Base-by-base conservation (phyloP, 64 coral and sea anemone genomes). In the Cladopsammia gracilis region DNA sequence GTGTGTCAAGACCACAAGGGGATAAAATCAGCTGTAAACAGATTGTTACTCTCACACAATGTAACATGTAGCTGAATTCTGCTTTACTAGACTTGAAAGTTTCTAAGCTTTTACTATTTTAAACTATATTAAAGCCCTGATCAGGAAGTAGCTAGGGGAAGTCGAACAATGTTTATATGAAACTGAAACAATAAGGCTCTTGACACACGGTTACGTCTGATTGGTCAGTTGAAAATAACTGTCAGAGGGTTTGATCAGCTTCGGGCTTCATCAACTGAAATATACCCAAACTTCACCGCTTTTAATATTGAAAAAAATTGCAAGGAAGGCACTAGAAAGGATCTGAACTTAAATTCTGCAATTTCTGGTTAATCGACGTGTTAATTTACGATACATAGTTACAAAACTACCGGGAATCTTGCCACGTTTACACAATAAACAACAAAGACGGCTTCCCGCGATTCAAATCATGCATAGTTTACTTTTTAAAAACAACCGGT, bases 381-480 rank as follows among this genome's bases (percentile, higher is more conserved):
- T 7, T 84, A 22, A 84, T 84, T 84, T 65, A 6, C 59, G 16
- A 64, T 82, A 58, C 78, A 64, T 82, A n/a, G 46, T 59, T 43
- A 25, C 53, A 62, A 61, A 49, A 50, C 45, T 66, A 66, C 79
- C 44, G 43, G 44, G 62, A 24, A 84, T n/a, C 16, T 50, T 66
- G 80, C 80, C 80, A 84, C 80, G 80, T 84, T 50, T 80, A 62
- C 77, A 84, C 62, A 15, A 23, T 49, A 66, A 67, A 49, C 25
- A 75, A 82, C 15, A 82, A 67, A 18, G 11, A 25, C 3, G 62
- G 19, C 24, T 7, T 44, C 62, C 58, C 18, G 72, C 72, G 18
- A 49, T n/a, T 23, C 62, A 84, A 68, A 20, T 51, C 14, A 65
- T 14, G 9, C 9, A 67, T 51, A 84, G 62, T 68, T 84, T 84